Base-by-base conservation (phyloP, 92 coral and sea anemone genomes). In the Blastomussa wellsi region DNA sequence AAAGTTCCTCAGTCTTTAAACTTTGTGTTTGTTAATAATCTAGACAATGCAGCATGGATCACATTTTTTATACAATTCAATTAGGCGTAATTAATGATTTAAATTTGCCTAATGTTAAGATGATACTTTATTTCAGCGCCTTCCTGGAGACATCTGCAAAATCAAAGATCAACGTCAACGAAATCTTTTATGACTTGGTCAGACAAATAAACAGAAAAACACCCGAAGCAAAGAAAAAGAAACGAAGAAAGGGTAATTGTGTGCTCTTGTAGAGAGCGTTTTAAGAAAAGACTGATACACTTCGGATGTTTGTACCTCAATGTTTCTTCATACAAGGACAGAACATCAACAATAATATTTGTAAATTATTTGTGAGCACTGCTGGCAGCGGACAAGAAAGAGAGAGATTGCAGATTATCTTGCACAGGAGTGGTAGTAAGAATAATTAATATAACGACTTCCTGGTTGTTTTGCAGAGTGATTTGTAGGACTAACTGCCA, bases 101-200 rank as follows among this genome's bases (percentile, higher is more conserved):
- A 59, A 19, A 17, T 22, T 59, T 19, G 31, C n/a, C 68, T 62
- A 62, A 60, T 62, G 15, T 26, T 28, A 26, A 15, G 68, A 33
- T 62, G 35, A n/a, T 62, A 9, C 26, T 62, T 86, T 31, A 29
- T 90, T 80, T 47, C 88, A 96, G 98, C 82, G 95, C 99, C 83
- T 97, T 97, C 82, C 86, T 97, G 93, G 99, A 97, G 85, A 94
- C 99, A 59, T 97, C 99, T 51, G 99, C 99, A n/a, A 97, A 97
- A 81, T 91, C 95, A 81, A 97, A 97, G 92, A 93, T 97, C 67
- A 97, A 97, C 65, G 99, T 97, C 52, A 97, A 95, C 81, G 99
- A 97, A 89, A 97, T 97, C 28, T 97, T 97, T 84, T 97, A 94
- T 70, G 99, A 97, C 77, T 84, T 97, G 89, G 99, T 97, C 71